Evolutionary conservation across 2,888 invertebrate genomes (phyloP), one percentile per base, ranked within the genome.

Genomic region (Drosophila heteroneura): DNA sequence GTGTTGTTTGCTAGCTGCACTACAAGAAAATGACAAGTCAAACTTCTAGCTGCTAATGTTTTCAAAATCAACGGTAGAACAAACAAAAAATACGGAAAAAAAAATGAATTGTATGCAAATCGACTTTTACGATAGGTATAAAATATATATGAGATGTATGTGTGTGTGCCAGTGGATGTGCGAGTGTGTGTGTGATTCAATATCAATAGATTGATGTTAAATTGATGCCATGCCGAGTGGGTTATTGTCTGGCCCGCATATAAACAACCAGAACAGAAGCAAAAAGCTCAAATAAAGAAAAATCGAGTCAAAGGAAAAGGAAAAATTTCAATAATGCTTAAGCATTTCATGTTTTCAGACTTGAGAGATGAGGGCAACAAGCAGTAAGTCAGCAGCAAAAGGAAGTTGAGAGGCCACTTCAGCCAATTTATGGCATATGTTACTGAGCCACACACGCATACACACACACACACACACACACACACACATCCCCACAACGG

Each of bases 201-300:
- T 72, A 74, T 84, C 87, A 58, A 85, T 81, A 85, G 85, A 86
- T 86, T 90, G 88, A 85, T 85, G 83, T 88, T 88, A 88, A 85
- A 89, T 89, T 85, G 90, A 90, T 86, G 89, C 74, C 70, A 74
- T 74, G 68, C 83, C 66, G 87, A 87, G 90, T 76, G 90, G 90
- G 85, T 90, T 85, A 85, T 85, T 90, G 88, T 90, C 90, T 85
- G 88, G 83, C 85, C 83, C 85, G 83, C 88, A 86, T 88, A 82
- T 76, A 79, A 80, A 82, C 80, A 80, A 74, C 54, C 63, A 66
- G 78, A 67, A 66, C 59, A 61, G 51, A 30, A 73, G 61, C 65
- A 35, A 61, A 82, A 66, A 56, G 22, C 47, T 47, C 22, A 58
- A 57, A 60, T 65, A 74, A 70, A 47, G 26, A 47, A 47, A 47